Evolutionary conservation across 2,888 invertebrate genomes (phyloP).

Genomic region (Sisyra nigra): DNA sequence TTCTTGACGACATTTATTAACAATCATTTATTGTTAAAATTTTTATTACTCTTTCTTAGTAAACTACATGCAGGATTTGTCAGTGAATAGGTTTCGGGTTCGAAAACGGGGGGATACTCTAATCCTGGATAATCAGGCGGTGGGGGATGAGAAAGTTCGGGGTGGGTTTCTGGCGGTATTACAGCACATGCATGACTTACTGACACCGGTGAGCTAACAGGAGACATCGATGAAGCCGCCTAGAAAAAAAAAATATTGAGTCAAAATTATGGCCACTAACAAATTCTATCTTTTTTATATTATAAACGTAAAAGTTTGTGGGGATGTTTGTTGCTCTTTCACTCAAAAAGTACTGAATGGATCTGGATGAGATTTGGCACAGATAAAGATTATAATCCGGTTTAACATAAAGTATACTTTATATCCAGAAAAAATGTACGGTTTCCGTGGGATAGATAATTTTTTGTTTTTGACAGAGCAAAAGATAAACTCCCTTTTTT

Average conservation of each 20-base stretch:
- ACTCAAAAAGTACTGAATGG: too few species aligned
- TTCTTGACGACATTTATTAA: conserved; percentile 6
- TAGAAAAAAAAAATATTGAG: background rate
- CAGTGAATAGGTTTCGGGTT: conserved; percentile 68
- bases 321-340: too few species aligned
- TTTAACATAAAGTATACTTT: too few species aligned
- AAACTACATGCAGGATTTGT: conserved; percentile 32
- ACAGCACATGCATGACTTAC: background rate
- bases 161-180: background rate
- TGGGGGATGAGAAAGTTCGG: conserved; percentile 18
- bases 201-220: background rate
- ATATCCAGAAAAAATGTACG: too few species aligned
- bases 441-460: too few species aligned
- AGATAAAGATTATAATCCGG: too few species aligned
- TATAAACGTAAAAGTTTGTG: too few species aligned
- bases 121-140: conserved; percentile 60
- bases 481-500: too few species aligned
- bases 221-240: conserved; percentile 2
- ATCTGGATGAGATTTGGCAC: too few species aligned
- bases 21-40: conserved; percentile 7
- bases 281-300: too few species aligned
- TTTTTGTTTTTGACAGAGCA: too few species aligned
- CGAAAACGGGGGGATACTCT: conserved; percentile 75
- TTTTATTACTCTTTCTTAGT: conserved; percentile 21
- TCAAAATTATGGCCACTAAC: too few species aligned